phyloP scores from a whole-genome alignment of 2,113 vertebrate species.

The Eulemur rufifrons region DNA sequence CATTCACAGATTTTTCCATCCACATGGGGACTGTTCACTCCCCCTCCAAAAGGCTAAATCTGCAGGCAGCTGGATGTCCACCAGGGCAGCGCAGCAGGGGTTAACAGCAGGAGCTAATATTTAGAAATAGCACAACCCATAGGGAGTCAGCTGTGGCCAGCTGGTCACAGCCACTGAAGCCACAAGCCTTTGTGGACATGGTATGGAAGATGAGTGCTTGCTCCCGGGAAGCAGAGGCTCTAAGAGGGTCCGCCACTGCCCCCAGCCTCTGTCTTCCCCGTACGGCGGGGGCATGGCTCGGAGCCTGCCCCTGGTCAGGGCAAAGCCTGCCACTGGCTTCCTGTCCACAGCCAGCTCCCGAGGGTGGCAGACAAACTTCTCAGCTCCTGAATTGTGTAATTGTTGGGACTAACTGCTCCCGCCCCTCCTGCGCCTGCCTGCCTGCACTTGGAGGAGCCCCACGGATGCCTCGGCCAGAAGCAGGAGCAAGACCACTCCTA shows the following conservation, averaged over 20 bases:
- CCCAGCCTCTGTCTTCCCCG: neutral
- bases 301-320: neutral
- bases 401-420: conserved; percentile 25
- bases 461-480: neutral
- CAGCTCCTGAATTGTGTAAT: conserved; percentile 69
- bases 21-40: neutral
- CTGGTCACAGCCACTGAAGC: conserved; percentile 53
- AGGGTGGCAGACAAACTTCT: neutral
- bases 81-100: neutral
- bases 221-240: neutral
- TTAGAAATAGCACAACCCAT: conserved; percentile 67
- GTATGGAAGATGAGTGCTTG: neutral
- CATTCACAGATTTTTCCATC: neutral
- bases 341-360: neutral
- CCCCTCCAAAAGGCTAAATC: neutral
- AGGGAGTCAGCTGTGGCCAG: conserved; percentile 66
- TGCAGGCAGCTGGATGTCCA: neutral
- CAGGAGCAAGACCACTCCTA: neutral
- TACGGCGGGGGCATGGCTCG: neutral
- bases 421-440: conserved; percentile 31
- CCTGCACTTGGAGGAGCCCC: conserved; percentile 11
- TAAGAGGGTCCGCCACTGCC: neutral
- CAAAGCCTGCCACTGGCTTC: neutral
- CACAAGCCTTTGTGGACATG: conserved; percentile 13
- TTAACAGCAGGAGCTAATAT: conserved; percentile 70